Percentiles rank a stretch among this genome's conserved stretches.
Evolutionary conservation across 1,140 invertebrate species (phyloP).

Genomic region (Frieseomelitta varia): DNA sequence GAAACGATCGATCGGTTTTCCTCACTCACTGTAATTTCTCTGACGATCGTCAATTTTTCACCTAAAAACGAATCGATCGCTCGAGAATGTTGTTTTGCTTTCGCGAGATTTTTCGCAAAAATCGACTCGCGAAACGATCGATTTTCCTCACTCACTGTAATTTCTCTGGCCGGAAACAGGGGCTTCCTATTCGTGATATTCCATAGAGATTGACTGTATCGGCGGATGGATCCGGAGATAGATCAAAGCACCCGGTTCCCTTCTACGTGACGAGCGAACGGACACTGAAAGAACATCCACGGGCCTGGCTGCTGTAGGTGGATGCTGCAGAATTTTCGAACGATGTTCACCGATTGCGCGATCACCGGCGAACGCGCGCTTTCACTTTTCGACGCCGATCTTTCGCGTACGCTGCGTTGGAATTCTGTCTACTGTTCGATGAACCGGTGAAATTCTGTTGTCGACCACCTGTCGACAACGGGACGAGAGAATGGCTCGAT

Average conservation of each 20-base stretch:
- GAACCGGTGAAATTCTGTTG: neutral
- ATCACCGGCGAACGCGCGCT: neutral
- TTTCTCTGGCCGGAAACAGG: neutral
- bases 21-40: too few relatives aligned
- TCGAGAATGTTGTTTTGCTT: neutral
- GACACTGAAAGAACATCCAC: neutral
- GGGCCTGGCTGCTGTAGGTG: neutral
- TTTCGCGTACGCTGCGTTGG: neutral
- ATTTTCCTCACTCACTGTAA: neutral
- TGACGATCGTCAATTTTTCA: too few relatives aligned
- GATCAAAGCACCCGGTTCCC: too few relatives aligned
- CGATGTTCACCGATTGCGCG: neutral
- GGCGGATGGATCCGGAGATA: neutral
- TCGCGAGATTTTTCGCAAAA: too few relatives aligned
- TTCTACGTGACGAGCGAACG: neutral
- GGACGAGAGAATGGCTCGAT: neutral
- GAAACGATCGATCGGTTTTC: too few relatives aligned
- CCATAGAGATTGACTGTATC: neutral
- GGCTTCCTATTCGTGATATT: neutral
- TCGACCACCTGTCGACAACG: too few relatives aligned
- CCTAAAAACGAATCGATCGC: too few relatives aligned
- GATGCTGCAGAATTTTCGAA: slow-evolving; percentile 29
- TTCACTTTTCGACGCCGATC: slow-evolving; percentile 30
- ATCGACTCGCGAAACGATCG: neutral
- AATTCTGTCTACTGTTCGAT: neutral